These are phyloP conservation scores for Pilophorus perplexus DNA, from an alignment of 2,888 invertebrate species.

Conservation along the genomic window DNA sequence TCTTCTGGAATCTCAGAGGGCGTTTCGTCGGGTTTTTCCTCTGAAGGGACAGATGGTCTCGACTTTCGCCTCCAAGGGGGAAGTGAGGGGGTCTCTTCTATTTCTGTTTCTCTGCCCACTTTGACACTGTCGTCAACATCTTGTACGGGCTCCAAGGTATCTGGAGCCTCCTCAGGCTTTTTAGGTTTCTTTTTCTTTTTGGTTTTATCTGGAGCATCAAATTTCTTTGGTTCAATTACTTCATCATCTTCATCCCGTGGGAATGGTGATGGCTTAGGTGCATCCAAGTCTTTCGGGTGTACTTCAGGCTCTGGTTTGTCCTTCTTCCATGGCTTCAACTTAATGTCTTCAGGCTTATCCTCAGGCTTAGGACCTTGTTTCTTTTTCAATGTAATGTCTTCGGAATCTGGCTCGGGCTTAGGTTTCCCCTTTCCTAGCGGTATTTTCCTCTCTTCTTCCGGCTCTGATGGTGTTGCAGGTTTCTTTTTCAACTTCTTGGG, in stretches of 20 bases:
- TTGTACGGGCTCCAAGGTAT: constrained; percentile 7
- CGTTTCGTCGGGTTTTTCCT: constrained; percentile 31
- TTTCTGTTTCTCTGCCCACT: background rate
- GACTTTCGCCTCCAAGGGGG: constrained; percentile 23
- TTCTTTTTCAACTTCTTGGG: constrained; percentile 30
- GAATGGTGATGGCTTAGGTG: constrained; percentile 30
- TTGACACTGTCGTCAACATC: constrained; percentile 32
- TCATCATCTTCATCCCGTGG: constrained; percentile 46
- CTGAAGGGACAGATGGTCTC: background rate
- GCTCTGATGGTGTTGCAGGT: constrained; percentile 26
- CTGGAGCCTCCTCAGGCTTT: background rate
- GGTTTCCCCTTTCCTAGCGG: constrained; percentile 48
- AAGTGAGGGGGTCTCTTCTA: constrained; percentile 6
- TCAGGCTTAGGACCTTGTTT: constrained; percentile 53
- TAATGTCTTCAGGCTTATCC: constrained; percentile 52
- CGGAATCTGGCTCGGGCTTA: constrained; percentile 47
- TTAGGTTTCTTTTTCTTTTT: constrained; percentile 40
- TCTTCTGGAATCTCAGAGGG: constrained; percentile 12
- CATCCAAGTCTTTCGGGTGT: constrained; percentile 48
- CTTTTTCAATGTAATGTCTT: constrained; percentile 53
- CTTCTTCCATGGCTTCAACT: constrained; percentile 51
- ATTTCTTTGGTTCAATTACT: constrained; percentile 47
- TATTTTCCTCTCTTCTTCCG: constrained; percentile 45
- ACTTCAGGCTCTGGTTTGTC: constrained; percentile 51
- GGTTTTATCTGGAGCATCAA: constrained; percentile 45